Evolutionary conservation across 2,113 vertebrate species (phyloP).

Genomic region (Otus sunia): DNA sequence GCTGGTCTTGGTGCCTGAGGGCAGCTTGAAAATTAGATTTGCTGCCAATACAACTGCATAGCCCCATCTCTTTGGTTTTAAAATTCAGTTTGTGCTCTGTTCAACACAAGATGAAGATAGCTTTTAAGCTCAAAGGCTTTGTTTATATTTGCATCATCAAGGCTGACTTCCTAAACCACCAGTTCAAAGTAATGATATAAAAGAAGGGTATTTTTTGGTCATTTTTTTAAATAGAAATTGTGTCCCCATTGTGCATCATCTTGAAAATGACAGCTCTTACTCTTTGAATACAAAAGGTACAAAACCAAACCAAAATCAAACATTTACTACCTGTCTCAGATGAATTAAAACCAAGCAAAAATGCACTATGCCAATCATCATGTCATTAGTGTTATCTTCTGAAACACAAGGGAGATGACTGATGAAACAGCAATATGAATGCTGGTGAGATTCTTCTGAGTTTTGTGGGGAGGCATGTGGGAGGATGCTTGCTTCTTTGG

Average conservation of each 20-base stretch:
- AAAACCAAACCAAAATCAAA: not conserved
- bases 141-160: constrained; percentile 18
- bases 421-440: not conserved
- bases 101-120: not conserved
- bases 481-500: not conserved
- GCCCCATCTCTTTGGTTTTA: not conserved
- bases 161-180: not conserved
- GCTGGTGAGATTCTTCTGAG: not conserved
- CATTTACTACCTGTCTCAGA: not conserved
- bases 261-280: not conserved
- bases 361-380: rapidly evolving
- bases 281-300: not conserved
- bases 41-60: not conserved
- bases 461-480: rapidly evolving
- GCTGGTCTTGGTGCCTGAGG: not conserved
- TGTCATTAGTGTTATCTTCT: not conserved
- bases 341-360: not conserved
- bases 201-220: not conserved
- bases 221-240: not conserved
- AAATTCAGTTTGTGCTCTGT: constrained; percentile 14
- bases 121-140: not conserved
- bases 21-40: constrained; percentile 17
- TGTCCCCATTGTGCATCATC: not conserved
- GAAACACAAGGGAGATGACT: not conserved
- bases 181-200: not conserved